Evolutionary conservation across 2,888 invertebrate genomes (phyloP).

Genomic region (Furcula furcula): DNA sequence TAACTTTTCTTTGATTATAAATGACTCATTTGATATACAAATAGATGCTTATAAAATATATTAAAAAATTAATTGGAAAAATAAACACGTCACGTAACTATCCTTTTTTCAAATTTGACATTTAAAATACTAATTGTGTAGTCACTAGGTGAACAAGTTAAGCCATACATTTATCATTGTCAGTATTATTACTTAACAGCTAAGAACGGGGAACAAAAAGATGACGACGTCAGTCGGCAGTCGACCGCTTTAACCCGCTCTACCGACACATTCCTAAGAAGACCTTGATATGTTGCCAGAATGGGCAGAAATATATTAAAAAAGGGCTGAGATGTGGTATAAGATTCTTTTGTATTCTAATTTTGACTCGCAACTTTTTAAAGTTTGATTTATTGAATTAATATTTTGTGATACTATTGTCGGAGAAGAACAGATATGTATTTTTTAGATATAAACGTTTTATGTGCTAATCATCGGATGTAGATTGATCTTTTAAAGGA

Average conservation of each 20-base stretch:
- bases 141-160: neutral
- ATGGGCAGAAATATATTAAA: slow-evolving; percentile 1
- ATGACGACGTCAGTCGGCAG: slow-evolving; percentile 1
- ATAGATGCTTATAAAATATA: too few species aligned
- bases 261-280: neutral
- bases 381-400: neutral
- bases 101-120: too few species aligned
- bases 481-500: too few species aligned
- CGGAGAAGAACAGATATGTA: too few species aligned
- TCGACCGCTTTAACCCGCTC: neutral
- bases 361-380: neutral
- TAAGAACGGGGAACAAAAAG: neutral
- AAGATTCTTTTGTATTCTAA: slow-evolving; percentile 2
- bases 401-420: too few species aligned
- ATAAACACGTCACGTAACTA: too few species aligned
- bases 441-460: too few species aligned
- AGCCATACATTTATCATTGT: slow-evolving; percentile 21
- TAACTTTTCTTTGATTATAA: too few species aligned
- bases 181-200: slow-evolving; percentile 6
- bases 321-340: neutral
- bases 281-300: slow-evolving; percentile 2
- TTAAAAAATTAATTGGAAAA: too few species aligned
- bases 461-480: too few species aligned
- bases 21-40: too few species aligned
- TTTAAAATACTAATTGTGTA: neutral